A percentile compares a stretch with the other conserved stretches of the same genome.
These are phyloP conservation scores for Poecile atricapillus DNA, from an alignment of 2,113 vertebrate species.

Conservation along the genomic window DNA sequence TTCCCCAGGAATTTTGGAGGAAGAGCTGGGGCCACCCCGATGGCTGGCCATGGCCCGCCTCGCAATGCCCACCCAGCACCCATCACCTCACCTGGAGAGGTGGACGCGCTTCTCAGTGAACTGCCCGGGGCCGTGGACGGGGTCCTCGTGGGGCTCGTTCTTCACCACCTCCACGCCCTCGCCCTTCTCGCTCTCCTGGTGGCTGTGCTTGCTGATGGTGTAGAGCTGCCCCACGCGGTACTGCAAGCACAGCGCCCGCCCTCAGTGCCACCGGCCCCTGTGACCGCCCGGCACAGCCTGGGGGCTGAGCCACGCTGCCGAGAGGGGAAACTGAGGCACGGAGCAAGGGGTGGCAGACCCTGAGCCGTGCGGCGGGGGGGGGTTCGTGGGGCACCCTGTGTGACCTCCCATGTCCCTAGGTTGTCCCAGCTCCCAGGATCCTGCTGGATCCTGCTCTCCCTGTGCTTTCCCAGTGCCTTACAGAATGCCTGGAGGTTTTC, in stretches of 20 bases:
- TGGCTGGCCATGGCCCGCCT: rapidly evolving
- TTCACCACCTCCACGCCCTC: slow-evolving; percentile 89
- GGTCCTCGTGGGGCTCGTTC: slow-evolving; percentile 82
- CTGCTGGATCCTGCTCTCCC: neutral
- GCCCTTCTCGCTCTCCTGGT: slow-evolving; percentile 86
- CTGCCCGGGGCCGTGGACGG: slow-evolving; percentile 81
- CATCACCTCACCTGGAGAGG: slow-evolving; percentile 79
- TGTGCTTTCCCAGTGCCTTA: neutral
- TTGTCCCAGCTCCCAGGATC: rapidly evolving
- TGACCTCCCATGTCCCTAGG: neutral
- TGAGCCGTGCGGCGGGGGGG: rapidly evolving
- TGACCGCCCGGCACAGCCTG: neutral
- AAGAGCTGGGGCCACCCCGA: neutral
- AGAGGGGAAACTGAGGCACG: slow-evolving; percentile 14
- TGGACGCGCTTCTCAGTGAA: slow-evolving; percentile 89
- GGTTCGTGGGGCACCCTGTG: neutral
- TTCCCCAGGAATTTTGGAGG: neutral
- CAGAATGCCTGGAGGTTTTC: neutral
- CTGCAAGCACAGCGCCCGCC: neutral
- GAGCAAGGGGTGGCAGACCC: neutral
- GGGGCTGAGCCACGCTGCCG: neutral
- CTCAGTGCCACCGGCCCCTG: neutral
- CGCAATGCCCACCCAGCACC: rapidly evolving
- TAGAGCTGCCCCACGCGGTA: slow-evolving; percentile 91
- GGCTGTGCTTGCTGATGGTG: slow-evolving; percentile 93